A percentile compares a stretch with the other conserved stretches of the same genome.
Evolutionary conservation across 2,113 vertebrate genomes (phyloP).

Genomic region (Trichechus manatus): DNA sequence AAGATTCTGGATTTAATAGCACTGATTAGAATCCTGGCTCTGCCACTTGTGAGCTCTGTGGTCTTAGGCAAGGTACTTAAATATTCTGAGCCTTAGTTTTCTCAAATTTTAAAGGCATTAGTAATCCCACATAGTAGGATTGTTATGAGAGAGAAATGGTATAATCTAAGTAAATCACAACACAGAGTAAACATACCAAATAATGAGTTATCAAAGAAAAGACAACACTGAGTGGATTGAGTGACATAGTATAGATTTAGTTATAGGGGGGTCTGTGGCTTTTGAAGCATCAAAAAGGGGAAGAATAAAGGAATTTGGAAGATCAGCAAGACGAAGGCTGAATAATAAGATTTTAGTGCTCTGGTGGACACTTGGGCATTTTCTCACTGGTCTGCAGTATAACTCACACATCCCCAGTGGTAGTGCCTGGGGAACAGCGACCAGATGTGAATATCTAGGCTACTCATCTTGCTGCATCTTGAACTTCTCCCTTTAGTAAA

Average conservation of each 20-base stretch:
- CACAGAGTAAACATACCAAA: background rate
- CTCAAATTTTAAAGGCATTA: background rate
- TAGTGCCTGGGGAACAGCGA: background rate
- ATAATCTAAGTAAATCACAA: background rate
- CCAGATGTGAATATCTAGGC: background rate
- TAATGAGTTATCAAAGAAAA: background rate
- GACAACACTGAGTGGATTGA: background rate
- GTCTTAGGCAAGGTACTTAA: background rate
- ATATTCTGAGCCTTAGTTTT: background rate
- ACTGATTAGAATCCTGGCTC: background rate
- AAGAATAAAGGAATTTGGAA: background rate
- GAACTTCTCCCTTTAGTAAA: background rate
- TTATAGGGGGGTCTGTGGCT: background rate
- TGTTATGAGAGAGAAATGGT: background rate
- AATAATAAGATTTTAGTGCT: background rate
- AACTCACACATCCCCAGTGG: background rate
- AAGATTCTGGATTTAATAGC: background rate
- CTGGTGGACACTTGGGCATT: background rate
- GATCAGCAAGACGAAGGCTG: background rate
- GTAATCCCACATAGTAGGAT: background rate
- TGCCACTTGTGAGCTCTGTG: background rate
- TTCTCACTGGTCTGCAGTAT: background rate
- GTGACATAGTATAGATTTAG: background rate
- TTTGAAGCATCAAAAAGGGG: background rate
- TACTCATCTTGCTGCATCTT: background rate